These are phyloP conservation scores for Motacilla alba DNA, from an alignment of 2,113 vertebrate genomes.

Conservation along the genomic window DNA sequence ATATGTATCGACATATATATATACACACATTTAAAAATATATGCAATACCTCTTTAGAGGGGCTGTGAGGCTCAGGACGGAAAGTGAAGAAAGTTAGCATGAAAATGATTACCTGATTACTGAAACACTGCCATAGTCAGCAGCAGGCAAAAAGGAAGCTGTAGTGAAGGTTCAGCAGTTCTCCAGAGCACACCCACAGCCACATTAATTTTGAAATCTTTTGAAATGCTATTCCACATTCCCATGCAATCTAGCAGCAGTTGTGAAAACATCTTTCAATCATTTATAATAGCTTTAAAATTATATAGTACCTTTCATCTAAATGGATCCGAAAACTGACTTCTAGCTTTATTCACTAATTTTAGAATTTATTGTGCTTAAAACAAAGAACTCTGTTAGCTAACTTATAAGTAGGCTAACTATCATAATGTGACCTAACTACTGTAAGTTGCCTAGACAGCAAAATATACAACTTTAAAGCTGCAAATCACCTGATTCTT, in stretches of 20 bases:
- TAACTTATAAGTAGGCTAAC: constrained; percentile 52
- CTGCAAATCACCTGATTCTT: background rate
- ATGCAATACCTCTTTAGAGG: background rate
- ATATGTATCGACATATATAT: accelerated
- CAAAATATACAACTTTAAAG: constrained; percentile 14
- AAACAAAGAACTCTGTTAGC: constrained; percentile 18
- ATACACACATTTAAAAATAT: background rate
- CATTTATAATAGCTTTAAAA: constrained; percentile 51
- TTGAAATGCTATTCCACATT: constrained; percentile 42
- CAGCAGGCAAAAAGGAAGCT: constrained; percentile 24
- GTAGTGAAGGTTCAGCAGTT: constrained; percentile 44
- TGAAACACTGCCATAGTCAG: background rate
- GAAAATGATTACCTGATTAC: constrained; percentile 22
- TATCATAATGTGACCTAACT: constrained; percentile 28
- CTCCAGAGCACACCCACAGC: background rate
- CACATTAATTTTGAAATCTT: constrained; percentile 41
- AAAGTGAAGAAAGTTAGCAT: background rate
- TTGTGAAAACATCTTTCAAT: constrained; percentile 57
- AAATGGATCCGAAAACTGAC: background rate
- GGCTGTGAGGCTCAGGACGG: background rate
- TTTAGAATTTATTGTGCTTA: constrained; percentile 36
- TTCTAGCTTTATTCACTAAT: constrained; percentile 40
- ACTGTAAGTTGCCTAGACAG: constrained; percentile 12
- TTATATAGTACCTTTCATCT: constrained; percentile 33
- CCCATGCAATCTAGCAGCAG: constrained; percentile 31